A percentile compares a stretch with the other conserved stretches of the same genome.
Conservation (phyloP, 2,113 vertebrate species). For the Porphyrio hochstetteri region DNA sequence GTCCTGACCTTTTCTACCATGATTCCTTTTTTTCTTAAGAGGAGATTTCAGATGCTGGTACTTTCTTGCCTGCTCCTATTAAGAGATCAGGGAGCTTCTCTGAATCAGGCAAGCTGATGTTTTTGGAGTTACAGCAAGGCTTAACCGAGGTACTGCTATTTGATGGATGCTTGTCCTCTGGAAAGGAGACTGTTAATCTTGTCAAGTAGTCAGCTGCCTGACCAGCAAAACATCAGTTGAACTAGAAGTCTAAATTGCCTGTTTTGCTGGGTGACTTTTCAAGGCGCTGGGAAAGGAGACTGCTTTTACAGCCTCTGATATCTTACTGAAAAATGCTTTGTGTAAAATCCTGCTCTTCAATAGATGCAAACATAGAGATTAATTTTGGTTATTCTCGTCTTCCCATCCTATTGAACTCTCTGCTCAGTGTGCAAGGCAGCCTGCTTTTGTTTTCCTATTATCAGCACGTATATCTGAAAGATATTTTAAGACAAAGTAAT, state of each 20-base stretch:
- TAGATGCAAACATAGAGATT: neutral
- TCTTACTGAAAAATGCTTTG: neutral
- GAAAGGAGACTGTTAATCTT: neutral
- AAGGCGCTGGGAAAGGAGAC: neutral
- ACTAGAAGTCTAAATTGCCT: neutral
- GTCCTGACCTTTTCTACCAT: neutral
- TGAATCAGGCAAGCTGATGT: neutral
- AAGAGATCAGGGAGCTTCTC: neutral
- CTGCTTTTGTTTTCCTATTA: neutral
- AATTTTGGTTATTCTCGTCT: neutral
- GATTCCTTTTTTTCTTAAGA: neutral
- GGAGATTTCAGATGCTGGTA: neutral
- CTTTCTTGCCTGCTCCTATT: neutral
- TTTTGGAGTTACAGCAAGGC: neutral
- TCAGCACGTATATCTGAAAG: neutral
- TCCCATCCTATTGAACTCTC: neutral
- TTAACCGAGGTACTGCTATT: neutral
- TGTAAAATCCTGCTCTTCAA: neutral
- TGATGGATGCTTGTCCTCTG: neutral
- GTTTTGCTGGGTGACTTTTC: neutral
- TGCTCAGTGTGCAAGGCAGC: neutral
- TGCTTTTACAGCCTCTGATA: neutral
- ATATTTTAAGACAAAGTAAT: neutral
- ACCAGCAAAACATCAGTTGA: neutral
- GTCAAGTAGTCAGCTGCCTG: neutral